Evolutionary conservation across 2,113 vertebrate species (phyloP).

Genomic region (Prolemur simus): DNA sequence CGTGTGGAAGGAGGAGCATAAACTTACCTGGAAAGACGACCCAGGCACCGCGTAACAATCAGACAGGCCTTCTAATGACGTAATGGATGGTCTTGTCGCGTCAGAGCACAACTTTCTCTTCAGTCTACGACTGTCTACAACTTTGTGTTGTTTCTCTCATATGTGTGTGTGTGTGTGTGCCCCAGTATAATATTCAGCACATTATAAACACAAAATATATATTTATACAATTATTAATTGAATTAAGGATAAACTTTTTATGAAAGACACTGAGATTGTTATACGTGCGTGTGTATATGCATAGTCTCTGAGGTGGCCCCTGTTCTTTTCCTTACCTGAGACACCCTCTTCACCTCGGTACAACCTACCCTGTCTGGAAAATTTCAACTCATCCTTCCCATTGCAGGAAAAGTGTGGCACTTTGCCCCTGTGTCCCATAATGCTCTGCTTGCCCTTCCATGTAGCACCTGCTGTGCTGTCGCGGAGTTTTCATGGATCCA

Average conservation of each 20-base stretch:
- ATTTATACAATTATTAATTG: accelerated
- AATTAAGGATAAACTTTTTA: no score
- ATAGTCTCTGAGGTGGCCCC: neutral
- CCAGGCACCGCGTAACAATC: neutral
- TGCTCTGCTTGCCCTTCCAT: neutral
- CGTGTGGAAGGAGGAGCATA: no score
- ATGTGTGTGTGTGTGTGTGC: no score
- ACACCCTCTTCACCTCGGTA: neutral
- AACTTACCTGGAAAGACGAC: neutral
- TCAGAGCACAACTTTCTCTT: no score
- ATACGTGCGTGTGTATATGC: accelerated
- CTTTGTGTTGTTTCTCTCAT: no score
- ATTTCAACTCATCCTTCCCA: neutral
- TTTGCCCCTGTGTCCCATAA: no score
- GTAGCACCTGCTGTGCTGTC: accelerated
- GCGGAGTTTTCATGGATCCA: neutral
- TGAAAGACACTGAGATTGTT: neutral
- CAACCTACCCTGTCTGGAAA: neutral
- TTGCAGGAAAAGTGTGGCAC: neutral
- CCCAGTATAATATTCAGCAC: neutral
- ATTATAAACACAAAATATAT: neutral
- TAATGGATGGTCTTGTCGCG: neutral
- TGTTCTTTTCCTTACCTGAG: neutral
- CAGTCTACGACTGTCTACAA: neutral
- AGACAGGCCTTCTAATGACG: accelerated